Evolutionary conservation across 1,140 invertebrate genomes (phyloP).

Genomic region (Globodera ellingtonae): DNA sequence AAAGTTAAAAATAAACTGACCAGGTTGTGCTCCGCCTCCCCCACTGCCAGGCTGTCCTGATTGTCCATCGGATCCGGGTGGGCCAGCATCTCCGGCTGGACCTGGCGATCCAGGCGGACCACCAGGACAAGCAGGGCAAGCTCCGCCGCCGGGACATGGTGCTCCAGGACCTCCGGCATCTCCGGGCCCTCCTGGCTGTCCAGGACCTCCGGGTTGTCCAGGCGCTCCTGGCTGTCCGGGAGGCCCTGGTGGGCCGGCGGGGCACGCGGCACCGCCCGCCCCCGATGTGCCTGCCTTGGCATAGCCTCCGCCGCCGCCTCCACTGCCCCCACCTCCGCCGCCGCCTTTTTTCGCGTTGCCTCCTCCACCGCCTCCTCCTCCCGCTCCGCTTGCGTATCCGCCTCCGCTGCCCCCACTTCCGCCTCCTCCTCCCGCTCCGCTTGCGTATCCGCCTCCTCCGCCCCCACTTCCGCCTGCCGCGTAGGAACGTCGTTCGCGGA

Average conservation of each 20-base stretch:
- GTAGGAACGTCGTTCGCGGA: constrained; percentile 20
- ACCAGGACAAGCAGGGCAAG: constrained; percentile 31
- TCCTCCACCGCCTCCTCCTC: constrained; percentile 25
- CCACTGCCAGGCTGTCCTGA: constrained; percentile 47
- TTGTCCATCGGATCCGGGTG: constrained; percentile 40
- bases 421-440: not conserved
- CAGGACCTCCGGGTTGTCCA: constrained; percentile 28
- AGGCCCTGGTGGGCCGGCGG: constrained; percentile 29
- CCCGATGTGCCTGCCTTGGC: not conserved
- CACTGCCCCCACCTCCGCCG: not conserved
- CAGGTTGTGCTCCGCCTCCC: constrained; percentile 32
- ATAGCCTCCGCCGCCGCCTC: constrained; percentile 11
- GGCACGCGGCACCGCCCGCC: not conserved
- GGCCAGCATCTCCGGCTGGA: constrained; percentile 36
- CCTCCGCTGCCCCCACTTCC: constrained; percentile 24
- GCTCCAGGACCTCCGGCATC: constrained; percentile 24
- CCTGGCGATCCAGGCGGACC: constrained; percentile 41
- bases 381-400: not conserved
- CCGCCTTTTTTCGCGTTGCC: constrained; percentile 20
- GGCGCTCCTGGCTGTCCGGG: constrained; percentile 28
- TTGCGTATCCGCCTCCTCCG: constrained; percentile 13
- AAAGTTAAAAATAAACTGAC: not conserved
- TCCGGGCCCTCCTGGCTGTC: constrained; percentile 31
- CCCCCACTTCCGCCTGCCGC: constrained; percentile 33
- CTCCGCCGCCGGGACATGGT: not conserved